Percentiles rank a stretch among this genome's conserved stretches.
Evolutionary conservation across 2,888 invertebrate species (phyloP).

Genomic region (Drosophila barbarae): DNA sequence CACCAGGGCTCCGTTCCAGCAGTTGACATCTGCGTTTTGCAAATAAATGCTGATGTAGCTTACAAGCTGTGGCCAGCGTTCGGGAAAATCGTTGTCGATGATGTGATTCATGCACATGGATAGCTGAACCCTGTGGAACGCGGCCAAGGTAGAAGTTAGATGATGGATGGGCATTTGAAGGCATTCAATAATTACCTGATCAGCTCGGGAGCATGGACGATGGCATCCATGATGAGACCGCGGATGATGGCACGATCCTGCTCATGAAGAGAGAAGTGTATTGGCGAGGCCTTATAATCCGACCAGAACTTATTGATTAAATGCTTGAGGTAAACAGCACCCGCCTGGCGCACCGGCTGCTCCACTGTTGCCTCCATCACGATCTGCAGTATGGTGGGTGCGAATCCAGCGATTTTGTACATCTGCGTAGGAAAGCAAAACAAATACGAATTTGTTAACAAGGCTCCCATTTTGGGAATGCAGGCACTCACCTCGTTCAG

Average conservation of each 20-base stretch:
- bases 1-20: conserved; percentile 94
- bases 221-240: conserved; percentile 96
- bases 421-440: conserved; percentile 82
- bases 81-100: conserved; percentile 97
- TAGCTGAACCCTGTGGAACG: conserved; percentile 86
- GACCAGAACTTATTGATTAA: conserved; percentile 93
- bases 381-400: conserved; percentile 94
- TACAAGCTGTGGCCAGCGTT: conserved; percentile 95
- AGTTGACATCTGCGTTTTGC: conserved; percentile 89
- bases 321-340: conserved; percentile 98
- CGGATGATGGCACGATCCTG: conserved; percentile 96
- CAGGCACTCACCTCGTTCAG: conserved; percentile 86
- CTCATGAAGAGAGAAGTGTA: conserved; percentile 94
- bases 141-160: neutral
- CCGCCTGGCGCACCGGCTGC: conserved; percentile 96
- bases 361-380: conserved; percentile 94
- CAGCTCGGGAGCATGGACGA: conserved; percentile 94
- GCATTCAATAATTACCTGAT: conserved; percentile 86
- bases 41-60: conserved; percentile 96
- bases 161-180: conserved; percentile 16
- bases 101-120: conserved; percentile 94
- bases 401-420: conserved; percentile 97
- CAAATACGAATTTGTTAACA: conserved; percentile 53
- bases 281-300: conserved; percentile 87
- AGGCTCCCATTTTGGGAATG: conserved; percentile 39